Conservation (phyloP, 2,888 invertebrate species). For the Branchipolynoe longqiensis region DNA sequence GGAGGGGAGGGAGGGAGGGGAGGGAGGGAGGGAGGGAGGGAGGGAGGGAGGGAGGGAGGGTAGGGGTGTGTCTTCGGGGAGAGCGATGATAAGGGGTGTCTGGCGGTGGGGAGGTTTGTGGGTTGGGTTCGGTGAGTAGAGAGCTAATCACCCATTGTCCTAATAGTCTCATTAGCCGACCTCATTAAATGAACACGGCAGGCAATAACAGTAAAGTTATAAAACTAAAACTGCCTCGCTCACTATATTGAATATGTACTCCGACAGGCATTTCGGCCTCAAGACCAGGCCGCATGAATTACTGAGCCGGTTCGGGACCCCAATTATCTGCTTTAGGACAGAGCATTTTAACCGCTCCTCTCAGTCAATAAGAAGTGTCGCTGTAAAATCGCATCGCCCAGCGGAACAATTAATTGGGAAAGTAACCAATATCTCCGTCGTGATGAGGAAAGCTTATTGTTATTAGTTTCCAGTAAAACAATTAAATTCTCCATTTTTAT, state of each 20-base stretch:
- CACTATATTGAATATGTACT: neutral
- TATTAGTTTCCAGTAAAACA: too few relatives aligned
- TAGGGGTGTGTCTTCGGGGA: neutral
- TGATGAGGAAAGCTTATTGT: too few relatives aligned
- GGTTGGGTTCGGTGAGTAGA: neutral
- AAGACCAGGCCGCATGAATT: too few relatives aligned
- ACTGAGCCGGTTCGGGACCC: too few relatives aligned
- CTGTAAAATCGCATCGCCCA: too few relatives aligned
- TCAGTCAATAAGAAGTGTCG: too few relatives aligned
- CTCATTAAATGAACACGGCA: constrained; percentile 13
- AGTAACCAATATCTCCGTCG: too few relatives aligned
- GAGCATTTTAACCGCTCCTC: too few relatives aligned
- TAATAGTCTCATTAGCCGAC: constrained; percentile 16
- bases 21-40: neutral
- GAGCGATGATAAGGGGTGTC: neutral
- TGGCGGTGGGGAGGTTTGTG: neutral
- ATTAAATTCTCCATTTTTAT: too few relatives aligned
- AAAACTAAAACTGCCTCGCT: constrained; percentile 16
- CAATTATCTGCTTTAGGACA: too few relatives aligned
- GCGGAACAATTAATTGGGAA: too few relatives aligned
- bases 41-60: neutral
- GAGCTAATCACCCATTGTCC: constrained; percentile 18
- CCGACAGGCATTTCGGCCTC: too few relatives aligned
- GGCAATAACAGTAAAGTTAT: constrained; percentile 38
- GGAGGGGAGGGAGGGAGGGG: neutral